phyloP scores from a whole-genome alignment of 1,140 invertebrate species.

The Musca domestica region DNA sequence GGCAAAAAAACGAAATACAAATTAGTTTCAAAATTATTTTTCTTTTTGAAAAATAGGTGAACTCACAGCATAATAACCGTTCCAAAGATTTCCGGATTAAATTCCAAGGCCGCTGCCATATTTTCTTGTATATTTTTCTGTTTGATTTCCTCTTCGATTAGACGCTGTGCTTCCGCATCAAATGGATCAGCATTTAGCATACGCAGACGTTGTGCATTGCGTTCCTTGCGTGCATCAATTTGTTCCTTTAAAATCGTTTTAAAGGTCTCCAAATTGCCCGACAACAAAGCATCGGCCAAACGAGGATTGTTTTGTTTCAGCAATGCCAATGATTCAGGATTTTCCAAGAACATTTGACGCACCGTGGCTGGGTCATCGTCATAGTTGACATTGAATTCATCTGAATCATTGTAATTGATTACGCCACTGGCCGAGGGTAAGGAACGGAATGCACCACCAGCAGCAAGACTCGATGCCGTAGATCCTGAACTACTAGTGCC shows the following conservation, averaged over 20 bases:
- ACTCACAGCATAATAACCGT: constrained; percentile 90
- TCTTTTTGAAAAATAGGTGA: background rate
- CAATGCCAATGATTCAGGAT: constrained; percentile 86
- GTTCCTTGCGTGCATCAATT: constrained; percentile 71
- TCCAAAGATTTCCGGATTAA: constrained; percentile 96
- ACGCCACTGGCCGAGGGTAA: constrained; percentile 15
- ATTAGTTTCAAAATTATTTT: background rate
- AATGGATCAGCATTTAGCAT: constrained; percentile 94
- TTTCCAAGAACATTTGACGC: constrained; percentile 84
- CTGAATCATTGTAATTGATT: constrained; percentile 42
- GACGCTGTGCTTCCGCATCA: constrained; percentile 87
- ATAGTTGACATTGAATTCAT: constrained; percentile 49
- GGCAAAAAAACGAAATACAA: background rate
- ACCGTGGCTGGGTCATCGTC: constrained; percentile 88
- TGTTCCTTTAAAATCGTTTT: constrained; percentile 78
- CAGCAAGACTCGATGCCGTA: background rate
- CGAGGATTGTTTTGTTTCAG: constrained; percentile 92
- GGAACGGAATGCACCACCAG: background rate
- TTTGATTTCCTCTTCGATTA: constrained; percentile 94
- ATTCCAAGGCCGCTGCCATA: constrained; percentile 98
- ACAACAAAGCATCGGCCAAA: constrained; percentile 85
- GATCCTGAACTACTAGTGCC: constrained; percentile 50
- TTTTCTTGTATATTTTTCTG: constrained; percentile 97
- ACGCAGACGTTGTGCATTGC: constrained; percentile 77
- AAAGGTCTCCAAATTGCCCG: constrained; percentile 81